Percentiles rank a stretch among this genome's conserved stretches.
Conservation (phyloP, 2,113 vertebrate species). For the Picathartes gymnocephalus region DNA sequence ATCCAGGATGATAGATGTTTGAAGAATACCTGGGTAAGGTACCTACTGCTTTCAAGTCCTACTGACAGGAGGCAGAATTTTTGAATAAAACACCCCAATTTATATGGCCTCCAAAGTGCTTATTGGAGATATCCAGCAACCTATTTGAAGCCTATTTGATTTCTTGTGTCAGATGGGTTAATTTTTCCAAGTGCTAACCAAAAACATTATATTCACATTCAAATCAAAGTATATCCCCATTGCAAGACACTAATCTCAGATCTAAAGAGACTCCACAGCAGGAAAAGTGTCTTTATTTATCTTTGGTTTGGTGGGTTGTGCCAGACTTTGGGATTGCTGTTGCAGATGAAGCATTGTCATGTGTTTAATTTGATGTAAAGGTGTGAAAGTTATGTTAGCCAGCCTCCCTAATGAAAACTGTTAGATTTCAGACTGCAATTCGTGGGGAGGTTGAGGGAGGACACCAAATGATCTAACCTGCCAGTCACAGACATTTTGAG, state of each 20-base stretch:
- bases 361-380: slow-evolving; percentile 42
- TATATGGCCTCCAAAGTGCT: rapidly evolving
- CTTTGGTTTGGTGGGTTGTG: background rate
- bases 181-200: background rate
- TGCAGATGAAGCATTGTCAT: background rate
- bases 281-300: background rate
- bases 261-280: background rate
- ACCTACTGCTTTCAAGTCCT: background rate
- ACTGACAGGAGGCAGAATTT: background rate
- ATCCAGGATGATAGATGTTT: background rate
- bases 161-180: background rate
- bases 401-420: slow-evolving; percentile 42
- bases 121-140: background rate
- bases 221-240: background rate
- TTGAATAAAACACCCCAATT: background rate
- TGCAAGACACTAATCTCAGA: background rate
- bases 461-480: slow-evolving; percentile 48
- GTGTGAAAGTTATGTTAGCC: slow-evolving; percentile 39
- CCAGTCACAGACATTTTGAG: slow-evolving; percentile 69
- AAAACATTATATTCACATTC: background rate
- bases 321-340: background rate
- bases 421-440: slow-evolving; percentile 44
- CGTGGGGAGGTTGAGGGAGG: background rate
- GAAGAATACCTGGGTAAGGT: background rate
- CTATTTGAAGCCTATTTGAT: background rate